phyloP scores from a whole-genome alignment of 2,797 vertebrate genomes.

The Neosalanx taihuensis region DNA sequence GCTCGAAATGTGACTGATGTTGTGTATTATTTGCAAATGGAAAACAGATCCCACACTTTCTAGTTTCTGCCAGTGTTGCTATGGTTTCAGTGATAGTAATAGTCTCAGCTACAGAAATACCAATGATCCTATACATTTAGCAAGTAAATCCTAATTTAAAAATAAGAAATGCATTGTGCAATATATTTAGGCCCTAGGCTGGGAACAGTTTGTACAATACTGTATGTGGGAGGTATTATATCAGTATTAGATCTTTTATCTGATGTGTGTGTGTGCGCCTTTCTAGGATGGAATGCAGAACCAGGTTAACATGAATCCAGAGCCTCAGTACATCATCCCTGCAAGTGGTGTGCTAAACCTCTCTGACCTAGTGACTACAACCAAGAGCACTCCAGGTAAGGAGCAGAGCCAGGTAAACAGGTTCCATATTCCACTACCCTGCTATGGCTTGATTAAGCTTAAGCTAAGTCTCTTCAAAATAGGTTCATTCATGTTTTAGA shows the following conservation, averaged over 20 bases:
- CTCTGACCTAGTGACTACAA: conserved; percentile 55
- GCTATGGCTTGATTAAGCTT: too few species aligned
- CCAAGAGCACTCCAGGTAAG: conserved; percentile 60
- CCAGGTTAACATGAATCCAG: conserved; percentile 47
- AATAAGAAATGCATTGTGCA: conserved; percentile 19
- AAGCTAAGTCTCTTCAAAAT: too few species aligned
- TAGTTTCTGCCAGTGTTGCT: conserved; percentile 46
- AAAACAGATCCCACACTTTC: conserved; percentile 12
- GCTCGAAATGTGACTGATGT: neutral
- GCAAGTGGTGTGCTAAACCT: conserved; percentile 67
- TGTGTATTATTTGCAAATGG: neutral
- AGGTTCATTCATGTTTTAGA: too few species aligned
- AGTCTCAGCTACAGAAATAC: conserved; percentile 39
- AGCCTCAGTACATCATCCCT: conserved; percentile 65
- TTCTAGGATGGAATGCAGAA: conserved; percentile 75
- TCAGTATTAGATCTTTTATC: conserved; percentile 28
- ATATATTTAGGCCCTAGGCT: conserved; percentile 16
- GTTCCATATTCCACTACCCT: neutral
- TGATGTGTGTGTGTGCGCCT: conserved; percentile 14
- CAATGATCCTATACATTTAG: conserved; percentile 17
- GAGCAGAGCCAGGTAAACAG: neutral
- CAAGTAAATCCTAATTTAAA: conserved; percentile 17
- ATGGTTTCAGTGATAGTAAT: conserved; percentile 54
- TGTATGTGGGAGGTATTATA: conserved; percentile 42
- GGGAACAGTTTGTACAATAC: conserved; percentile 24